Evolutionary conservation across 92 coral and sea anemone species (phyloP).

Genomic region (Micromussa lordhowensis): DNA sequence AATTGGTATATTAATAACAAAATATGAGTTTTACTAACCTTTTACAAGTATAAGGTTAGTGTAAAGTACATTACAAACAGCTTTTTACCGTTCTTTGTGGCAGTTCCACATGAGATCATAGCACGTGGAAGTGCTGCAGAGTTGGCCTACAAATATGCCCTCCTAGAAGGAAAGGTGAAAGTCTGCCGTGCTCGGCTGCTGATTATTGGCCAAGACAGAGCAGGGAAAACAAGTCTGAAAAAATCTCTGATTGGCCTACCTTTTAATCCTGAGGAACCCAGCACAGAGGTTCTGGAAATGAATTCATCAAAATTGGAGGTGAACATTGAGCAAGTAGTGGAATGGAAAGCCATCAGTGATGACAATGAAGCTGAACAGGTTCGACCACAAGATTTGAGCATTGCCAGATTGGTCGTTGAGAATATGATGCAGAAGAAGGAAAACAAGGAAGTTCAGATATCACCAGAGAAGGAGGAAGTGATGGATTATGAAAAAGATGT

Average conservation of each 20-base stretch:
- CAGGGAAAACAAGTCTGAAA: conserved; percentile 78
- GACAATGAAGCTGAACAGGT: background rate
- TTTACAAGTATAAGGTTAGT: too few species aligned
- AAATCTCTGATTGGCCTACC: conserved; percentile 66
- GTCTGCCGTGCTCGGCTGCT: conserved; percentile 64
- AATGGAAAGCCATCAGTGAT: conserved; percentile 43
- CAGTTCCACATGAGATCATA: conserved; percentile 73
- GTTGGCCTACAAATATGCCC: conserved; percentile 58
- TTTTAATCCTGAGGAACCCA: conserved; percentile 49
- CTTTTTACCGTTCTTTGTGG: background rate
- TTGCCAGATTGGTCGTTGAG: conserved; percentile 62
- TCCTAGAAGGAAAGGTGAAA: conserved; percentile 59
- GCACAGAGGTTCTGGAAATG: conserved; percentile 61
- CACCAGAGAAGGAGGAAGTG: conserved; percentile 9
- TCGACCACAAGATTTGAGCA: conserved; percentile 26
- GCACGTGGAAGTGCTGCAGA: conserved; percentile 72
- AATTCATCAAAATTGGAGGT: conserved; percentile 56
- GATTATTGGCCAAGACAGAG: conserved; percentile 73
- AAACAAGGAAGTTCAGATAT: background rate
- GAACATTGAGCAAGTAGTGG: conserved; percentile 43
- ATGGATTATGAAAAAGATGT: background rate
- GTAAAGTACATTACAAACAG: background rate
- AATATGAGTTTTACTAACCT: too few species aligned
- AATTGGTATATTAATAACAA: too few species aligned
- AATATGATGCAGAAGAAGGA: conserved; percentile 38